Evolutionary conservation across 2,888 invertebrate species (phyloP).

Genomic region (Plebejus argus): DNA sequence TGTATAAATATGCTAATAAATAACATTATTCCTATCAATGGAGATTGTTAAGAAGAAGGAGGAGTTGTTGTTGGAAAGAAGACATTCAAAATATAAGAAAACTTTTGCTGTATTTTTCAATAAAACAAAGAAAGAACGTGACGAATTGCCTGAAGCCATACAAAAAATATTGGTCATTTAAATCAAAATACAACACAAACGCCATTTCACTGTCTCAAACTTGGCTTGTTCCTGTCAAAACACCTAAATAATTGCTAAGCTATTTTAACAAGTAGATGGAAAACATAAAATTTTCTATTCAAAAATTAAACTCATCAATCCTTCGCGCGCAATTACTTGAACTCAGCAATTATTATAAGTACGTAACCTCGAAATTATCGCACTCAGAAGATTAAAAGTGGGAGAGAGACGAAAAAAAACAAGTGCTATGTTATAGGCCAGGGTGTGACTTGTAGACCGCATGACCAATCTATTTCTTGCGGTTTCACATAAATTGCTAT

Average conservation of each 20-base stretch:
- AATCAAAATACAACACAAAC: background rate
- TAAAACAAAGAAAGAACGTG: no score
- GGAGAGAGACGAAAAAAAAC: slow-evolving; percentile 30
- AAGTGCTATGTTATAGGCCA: slow-evolving; percentile 2
- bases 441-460: background rate
- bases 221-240: background rate
- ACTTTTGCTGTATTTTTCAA: no score
- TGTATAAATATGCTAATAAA: slow-evolving; percentile 1
- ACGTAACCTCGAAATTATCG: slow-evolving; percentile 32
- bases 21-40: background rate
- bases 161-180: background rate
- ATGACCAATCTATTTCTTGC: background rate
- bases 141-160: background rate
- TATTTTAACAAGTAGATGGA: background rate
- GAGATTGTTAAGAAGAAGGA: no score
- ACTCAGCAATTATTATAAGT: slow-evolving; percentile 31
- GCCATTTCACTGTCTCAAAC: background rate
- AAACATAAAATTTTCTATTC: slow-evolving; percentile 1
- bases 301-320: slow-evolving; percentile 28
- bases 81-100: no score
- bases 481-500: background rate
- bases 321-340: slow-evolving; percentile 30
- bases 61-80: no score
- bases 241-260: background rate
- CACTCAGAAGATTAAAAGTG: slow-evolving; percentile 34